Conservation (phyloP, 2,797 vertebrate species). For the Bradypodion pumilum region DNA sequence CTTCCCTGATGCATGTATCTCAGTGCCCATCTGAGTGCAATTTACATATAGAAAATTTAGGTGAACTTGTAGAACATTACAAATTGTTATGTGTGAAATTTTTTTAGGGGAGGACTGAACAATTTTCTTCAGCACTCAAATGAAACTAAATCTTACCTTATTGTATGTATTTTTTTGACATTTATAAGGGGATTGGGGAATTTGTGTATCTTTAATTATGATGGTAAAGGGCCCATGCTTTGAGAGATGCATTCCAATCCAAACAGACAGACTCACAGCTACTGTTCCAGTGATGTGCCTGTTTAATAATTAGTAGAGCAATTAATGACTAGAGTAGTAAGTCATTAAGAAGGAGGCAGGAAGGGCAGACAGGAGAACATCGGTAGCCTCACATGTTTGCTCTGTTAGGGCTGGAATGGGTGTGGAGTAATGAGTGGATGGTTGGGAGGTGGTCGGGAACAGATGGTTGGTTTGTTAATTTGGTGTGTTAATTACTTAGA, state of each 20-base stretch:
- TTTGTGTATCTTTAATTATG: background rate
- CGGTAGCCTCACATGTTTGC: background rate
- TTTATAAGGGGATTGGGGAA: background rate
- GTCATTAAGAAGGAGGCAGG: constrained; percentile 4
- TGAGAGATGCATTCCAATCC: background rate
- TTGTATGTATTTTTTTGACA: background rate
- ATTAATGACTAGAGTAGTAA: constrained; percentile 32
- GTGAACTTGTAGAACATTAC: background rate
- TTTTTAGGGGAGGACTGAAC: background rate
- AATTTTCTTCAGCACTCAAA: background rate
- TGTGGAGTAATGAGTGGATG: constrained; percentile 4
- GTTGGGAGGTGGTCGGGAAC: constrained; percentile 3
- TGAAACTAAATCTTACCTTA: background rate
- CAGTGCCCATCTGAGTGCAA: background rate
- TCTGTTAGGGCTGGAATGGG: background rate
- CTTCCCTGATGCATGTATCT: background rate
- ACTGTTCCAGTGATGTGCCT: constrained; percentile 1
- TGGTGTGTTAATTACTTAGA: constrained; percentile 48
- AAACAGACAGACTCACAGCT: background rate
- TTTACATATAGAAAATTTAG: background rate
- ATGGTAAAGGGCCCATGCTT: background rate
- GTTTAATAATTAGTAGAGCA: constrained; percentile 28
- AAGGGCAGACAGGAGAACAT: background rate
- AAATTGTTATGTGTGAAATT: background rate
- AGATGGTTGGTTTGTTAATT: constrained; percentile 31